These are phyloP conservation scores for Drosophila repletoides DNA, from an alignment of 1,140 invertebrate species.

Conservation along the genomic window DNA sequence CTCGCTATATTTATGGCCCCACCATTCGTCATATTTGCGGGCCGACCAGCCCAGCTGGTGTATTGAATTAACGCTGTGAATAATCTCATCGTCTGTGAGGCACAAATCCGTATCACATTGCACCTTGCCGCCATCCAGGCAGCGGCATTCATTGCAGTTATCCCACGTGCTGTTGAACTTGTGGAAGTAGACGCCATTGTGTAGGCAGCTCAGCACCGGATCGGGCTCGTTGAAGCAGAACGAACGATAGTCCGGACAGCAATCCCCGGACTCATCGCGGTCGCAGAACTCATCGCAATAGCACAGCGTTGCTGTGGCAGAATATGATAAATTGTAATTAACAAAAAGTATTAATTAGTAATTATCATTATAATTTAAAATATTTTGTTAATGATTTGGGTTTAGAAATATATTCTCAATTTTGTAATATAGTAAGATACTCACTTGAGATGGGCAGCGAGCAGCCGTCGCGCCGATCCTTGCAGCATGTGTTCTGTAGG, in stretches of 20 bases:
- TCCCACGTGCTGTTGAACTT: constrained; percentile 81
- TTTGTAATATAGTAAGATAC: constrained; percentile 10
- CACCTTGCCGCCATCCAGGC: constrained; percentile 84
- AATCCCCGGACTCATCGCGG: constrained; percentile 86
- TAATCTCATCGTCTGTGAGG: constrained; percentile 87
- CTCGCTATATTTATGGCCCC: constrained; percentile 91
- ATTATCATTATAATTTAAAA: too few relatives aligned
- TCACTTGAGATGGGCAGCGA: constrained; percentile 87
- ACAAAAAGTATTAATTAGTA: not conserved
- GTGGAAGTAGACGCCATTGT: constrained; percentile 66
- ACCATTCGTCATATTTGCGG: constrained; percentile 91
- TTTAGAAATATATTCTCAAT: too few relatives aligned
- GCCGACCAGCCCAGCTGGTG: constrained; percentile 88
- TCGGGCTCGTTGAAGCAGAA: constrained; percentile 85
- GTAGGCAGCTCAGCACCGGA: constrained; percentile 57
- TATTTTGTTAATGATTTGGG: too few relatives aligned
- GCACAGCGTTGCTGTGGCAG: constrained; percentile 87
- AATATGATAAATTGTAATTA: not conserved
- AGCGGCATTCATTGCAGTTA: constrained; percentile 92
- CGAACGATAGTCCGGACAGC: constrained; percentile 93
- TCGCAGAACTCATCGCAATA: constrained; percentile 98
- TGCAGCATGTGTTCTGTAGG: constrained; percentile 85
- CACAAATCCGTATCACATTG: constrained; percentile 89
- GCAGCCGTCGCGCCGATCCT: constrained; percentile 88
- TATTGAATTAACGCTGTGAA: constrained; percentile 86